Conservation (phyloP, 2,113 vertebrate genomes). For the Eublepharis macularius region DNA sequence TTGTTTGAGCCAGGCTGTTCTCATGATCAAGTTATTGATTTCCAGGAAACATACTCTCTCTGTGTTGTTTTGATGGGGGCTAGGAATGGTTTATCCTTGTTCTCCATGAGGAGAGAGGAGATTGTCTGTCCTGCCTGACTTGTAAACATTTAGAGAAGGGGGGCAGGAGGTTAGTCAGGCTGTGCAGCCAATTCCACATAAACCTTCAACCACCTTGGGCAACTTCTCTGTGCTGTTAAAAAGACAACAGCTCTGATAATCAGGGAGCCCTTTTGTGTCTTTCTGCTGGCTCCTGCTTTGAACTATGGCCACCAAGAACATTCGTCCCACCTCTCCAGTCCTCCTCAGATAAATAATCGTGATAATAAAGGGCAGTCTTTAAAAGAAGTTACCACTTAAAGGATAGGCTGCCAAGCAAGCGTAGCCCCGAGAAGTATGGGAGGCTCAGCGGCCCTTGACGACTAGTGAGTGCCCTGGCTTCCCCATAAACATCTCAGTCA, state of each 20-base stretch:
- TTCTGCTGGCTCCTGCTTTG: conserved; percentile 49
- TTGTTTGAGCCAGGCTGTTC: conserved; percentile 36
- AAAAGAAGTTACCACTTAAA: conserved; percentile 36
- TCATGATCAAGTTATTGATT: conserved; percentile 20
- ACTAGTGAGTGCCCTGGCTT: conserved; percentile 32
- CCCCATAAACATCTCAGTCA: conserved; percentile 48
- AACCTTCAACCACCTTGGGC: conserved; percentile 26
- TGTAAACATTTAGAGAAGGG: not conserved
- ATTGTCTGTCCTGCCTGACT: not conserved
- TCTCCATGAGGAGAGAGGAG: not conserved
- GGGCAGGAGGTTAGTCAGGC: not conserved
- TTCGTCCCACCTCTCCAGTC: conserved; percentile 34
- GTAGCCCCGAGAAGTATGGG: conserved; percentile 41
- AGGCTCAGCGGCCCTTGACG: conserved; percentile 36
- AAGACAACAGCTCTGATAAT: conserved; percentile 47
- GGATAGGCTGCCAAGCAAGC: conserved; percentile 17
- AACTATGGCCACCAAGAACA: conserved; percentile 48
- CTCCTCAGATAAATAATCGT: conserved; percentile 61
- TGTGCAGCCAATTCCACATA: not conserved
- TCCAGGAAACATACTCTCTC: not conserved
- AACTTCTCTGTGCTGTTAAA: conserved; percentile 42
- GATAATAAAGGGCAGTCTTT: conserved; percentile 24
- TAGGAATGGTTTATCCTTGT: not conserved
- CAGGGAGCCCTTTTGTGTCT: not conserved
- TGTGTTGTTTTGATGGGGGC: not conserved